Conservation (phyloP, 2,797 vertebrate genomes). For the Micropoecilia bifurca region DNA sequence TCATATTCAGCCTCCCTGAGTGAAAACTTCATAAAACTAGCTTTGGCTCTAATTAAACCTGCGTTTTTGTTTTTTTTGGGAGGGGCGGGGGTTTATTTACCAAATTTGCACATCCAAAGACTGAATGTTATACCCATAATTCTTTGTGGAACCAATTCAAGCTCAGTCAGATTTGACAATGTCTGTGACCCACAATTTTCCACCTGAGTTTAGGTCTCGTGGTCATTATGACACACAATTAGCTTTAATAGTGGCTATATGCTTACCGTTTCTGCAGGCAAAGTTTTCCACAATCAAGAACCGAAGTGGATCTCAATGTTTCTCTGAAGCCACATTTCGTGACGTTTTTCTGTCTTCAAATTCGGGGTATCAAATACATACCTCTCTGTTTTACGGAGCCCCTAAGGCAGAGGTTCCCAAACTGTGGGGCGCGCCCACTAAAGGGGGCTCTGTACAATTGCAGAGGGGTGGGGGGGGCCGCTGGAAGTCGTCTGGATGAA, state of each 20-base stretch:
- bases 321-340: background rate
- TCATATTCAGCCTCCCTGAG: background rate
- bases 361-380: background rate
- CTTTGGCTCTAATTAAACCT: background rate
- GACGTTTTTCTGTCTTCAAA: background rate
- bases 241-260: background rate
- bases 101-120: background rate
- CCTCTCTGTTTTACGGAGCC: background rate
- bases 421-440: too few species aligned
- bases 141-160: background rate
- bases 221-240: background rate
- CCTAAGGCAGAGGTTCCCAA: too few species aligned
- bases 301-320: background rate
- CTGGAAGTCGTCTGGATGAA: too few species aligned
- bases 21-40: background rate
- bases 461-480: too few species aligned
- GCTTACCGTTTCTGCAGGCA: background rate
- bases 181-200: background rate
- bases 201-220: background rate
- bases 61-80: background rate
- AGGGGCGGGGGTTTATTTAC: background rate
- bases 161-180: background rate
- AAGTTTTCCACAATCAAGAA: background rate
- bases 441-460: too few species aligned
- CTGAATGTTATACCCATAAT: background rate